phyloP scores from a whole-genome alignment of 2,113 vertebrate genomes.

The Halichoerus grypus region DNA sequence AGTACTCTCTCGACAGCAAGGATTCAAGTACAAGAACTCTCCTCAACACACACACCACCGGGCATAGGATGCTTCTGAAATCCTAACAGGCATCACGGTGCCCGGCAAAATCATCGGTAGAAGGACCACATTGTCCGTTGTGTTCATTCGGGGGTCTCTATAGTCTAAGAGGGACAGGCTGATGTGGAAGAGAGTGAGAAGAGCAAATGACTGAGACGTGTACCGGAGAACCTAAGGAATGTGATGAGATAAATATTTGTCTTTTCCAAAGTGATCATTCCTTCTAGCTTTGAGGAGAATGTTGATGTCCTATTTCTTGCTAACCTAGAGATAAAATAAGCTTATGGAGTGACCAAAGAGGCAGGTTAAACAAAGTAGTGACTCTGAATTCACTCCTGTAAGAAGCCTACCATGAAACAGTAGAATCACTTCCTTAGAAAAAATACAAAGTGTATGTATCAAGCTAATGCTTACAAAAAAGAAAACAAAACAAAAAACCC shows the following conservation, averaged over 20 bases:
- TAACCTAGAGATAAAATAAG: background rate
- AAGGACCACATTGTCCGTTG: fast-evolving
- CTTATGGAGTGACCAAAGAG: no score
- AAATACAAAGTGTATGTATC: background rate
- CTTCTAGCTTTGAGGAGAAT: background rate
- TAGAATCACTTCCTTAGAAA: background rate
- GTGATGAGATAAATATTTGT: background rate
- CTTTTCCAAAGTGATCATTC: background rate
- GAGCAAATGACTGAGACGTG: background rate
- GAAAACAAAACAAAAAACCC: background rate
- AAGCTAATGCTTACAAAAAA: background rate
- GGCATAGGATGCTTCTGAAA: background rate
- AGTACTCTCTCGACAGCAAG: background rate
- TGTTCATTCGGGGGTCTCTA: background rate
- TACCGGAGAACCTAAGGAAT: background rate
- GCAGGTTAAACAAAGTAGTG: background rate
- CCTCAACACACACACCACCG: background rate
- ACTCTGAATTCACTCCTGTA: background rate
- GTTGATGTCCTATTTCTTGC: background rate
- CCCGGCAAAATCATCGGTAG: background rate
- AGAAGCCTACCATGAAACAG: background rate
- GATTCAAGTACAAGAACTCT: background rate
- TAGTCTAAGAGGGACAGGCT: background rate
- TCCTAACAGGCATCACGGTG: fast-evolving
- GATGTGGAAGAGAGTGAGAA: background rate